phyloP scores from a whole-genome alignment of 2,113 vertebrate species.

The Oncorhynchus mykiss region DNA sequence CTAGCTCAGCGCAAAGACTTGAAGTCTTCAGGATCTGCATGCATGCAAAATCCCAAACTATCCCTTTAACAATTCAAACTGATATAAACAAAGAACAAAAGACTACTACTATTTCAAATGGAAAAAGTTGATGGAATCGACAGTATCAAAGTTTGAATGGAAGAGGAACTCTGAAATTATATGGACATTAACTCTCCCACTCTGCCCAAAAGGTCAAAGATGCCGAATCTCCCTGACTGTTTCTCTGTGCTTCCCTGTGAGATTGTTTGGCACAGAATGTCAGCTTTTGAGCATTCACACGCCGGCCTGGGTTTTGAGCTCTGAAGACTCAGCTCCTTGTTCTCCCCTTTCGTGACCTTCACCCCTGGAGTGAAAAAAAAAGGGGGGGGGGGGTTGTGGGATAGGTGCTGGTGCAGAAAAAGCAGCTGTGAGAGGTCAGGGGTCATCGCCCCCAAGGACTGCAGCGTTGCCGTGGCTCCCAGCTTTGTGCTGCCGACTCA shows the following conservation, averaged over 20 bases:
- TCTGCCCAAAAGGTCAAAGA: not conserved
- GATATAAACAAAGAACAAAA: too few species aligned
- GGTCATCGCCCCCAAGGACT: slow-evolving; percentile 58
- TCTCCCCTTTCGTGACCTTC: slow-evolving; percentile 39
- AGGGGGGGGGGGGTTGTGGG: slow-evolving; percentile 54
- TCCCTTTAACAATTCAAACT: too few species aligned
- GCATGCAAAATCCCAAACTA: too few species aligned
- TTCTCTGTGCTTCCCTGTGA: not conserved
- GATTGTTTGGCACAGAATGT: slow-evolving; percentile 25
- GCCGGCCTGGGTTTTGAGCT: not conserved
- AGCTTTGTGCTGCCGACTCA: slow-evolving; percentile 61
- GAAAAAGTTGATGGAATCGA: not conserved
- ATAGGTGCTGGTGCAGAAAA: slow-evolving; percentile 42
- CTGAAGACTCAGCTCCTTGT: slow-evolving; percentile 22
- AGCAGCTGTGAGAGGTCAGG: slow-evolving; percentile 70
- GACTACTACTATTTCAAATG: not conserved
- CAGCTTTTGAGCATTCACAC: slow-evolving; percentile 23
- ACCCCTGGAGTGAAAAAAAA: slow-evolving; percentile 47
- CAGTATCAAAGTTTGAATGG: not conserved
- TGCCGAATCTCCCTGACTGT: not conserved
- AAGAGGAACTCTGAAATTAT: not conserved
- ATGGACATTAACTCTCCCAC: not conserved
- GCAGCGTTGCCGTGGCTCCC: slow-evolving; percentile 59
- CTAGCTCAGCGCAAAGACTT: too few species aligned
- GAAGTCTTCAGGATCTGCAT: too few species aligned